Conservation (phyloP, 2,797 vertebrate genomes). For the Coranthus polyacanthus region DNA sequence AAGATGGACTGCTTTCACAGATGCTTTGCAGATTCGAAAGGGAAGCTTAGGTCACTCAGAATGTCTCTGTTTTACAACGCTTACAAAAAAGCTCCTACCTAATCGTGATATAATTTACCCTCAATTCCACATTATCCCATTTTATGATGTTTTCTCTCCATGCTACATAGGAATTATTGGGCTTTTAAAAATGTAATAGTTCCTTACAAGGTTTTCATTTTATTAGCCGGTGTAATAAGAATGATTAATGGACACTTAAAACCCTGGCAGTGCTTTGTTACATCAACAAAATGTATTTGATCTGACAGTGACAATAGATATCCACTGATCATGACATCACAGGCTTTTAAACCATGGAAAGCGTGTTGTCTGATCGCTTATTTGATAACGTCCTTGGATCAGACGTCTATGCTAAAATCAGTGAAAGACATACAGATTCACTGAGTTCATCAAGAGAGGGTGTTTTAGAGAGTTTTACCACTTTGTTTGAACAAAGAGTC, state of each 20-base stretch:
- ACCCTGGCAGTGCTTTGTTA: conserved; percentile 27
- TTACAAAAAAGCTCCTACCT: too few relatives aligned
- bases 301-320: conserved; percentile 16
- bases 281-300: conserved; percentile 31
- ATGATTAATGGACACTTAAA: conserved; percentile 64
- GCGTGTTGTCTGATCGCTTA: neutral
- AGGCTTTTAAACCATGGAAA: conserved; percentile 15
- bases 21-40: too few relatives aligned
- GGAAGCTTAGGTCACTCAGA: conserved; percentile 16
- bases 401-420: conserved; percentile 13
- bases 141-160: conserved; percentile 61
- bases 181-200: conserved; percentile 65
- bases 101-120: conserved; percentile 56
- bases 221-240: conserved; percentile 54
- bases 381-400: neutral
- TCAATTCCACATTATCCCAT: conserved; percentile 44
- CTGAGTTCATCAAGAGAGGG: neutral
- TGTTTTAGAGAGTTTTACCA: conserved; percentile 3
- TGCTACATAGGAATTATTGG: conserved; percentile 52
- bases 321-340: conserved; percentile 18
- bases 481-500: neutral
- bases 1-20: conserved; percentile 2
- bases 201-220: conserved; percentile 53
- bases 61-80: too few relatives aligned
- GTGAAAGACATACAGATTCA: too few relatives aligned